Evolutionary conservation across 2,113 vertebrate species (phyloP), one percentile per base, ranked within the genome.

Genomic region (Protobothrops mucrosquamatus): DNA sequence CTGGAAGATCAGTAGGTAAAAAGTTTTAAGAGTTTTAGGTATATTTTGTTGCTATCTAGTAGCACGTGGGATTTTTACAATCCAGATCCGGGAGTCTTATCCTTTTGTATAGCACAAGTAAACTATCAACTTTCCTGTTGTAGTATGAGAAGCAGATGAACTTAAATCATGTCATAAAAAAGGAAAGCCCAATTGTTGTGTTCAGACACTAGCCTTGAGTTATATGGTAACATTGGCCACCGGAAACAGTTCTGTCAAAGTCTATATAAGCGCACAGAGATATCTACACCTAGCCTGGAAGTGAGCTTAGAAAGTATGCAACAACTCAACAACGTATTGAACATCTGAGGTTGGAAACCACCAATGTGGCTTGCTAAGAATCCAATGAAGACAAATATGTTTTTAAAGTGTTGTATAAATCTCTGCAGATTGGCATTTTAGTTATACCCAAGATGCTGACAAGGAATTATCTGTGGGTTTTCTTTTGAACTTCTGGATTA

Each of bases 331-430:
- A 86, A 56, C 14, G 26, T 39, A 89, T 86, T 26, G 20, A 9
- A 61, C 85, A 57, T 54, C 56, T 87, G 89, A 90, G 39, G 59
- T 34, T 39, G 74, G 48, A 93, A 43, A n/a, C 39, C 24, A 81
- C 55, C 74, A 48, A 9, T 48, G 15, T 64, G 74, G 59, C 89
- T 54, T 87, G 34, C 12, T 93, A 85, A 54, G 46, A 61, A 56
- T 56, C 88, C 46, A 61, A 22, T 61, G 90, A 93, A 87, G 74
- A 51, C 88, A 90, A 90, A 43, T n/a, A 56, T 74, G 59, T 93
- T 90, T 57, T 22, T 59, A 52, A 61, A 52, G 54, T 29, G 61
- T 61, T 61, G 55, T 29, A 52, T 55, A 86, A 89, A 61, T 23
- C 74, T 93, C 29, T 24, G 46, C 52, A 81, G 92, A 87, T 51